Conservation (phyloP, 2,888 invertebrate species). For the Eupithecia subumbrata region DNA sequence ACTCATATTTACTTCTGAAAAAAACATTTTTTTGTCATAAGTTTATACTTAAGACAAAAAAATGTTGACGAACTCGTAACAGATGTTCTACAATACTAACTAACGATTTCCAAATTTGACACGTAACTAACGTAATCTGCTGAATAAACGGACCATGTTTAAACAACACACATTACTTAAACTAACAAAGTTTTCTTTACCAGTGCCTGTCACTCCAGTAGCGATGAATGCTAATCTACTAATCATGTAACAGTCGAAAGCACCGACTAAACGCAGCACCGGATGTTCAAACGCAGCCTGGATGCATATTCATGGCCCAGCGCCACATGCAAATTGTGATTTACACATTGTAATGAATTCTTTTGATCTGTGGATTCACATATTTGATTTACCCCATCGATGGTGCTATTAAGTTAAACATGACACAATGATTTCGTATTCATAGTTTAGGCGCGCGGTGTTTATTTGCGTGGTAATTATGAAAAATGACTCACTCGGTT, state of each 20-base stretch:
- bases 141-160: neutral
- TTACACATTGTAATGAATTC: slow-evolving; percentile 85
- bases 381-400: slow-evolving; percentile 84
- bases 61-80: neutral
- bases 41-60: too few relatives aligned
- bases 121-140: neutral
- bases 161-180: neutral
- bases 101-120: neutral
- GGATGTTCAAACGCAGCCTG: slow-evolving; percentile 74
- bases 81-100: neutral
- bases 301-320: slow-evolving; percentile 81
- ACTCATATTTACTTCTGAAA: too few relatives aligned
- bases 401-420: slow-evolving; percentile 69
- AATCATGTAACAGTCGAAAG: slow-evolving; percentile 16
- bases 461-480: slow-evolving; percentile 61
- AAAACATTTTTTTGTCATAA: too few relatives aligned
- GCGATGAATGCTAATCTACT: slow-evolving; percentile 18
- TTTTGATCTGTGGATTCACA: slow-evolving; percentile 84
- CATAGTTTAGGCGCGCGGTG: slow-evolving; percentile 72
- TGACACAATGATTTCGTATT: slow-evolving; percentile 79
- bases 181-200: neutral
- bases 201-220: neutral
- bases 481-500: slow-evolving; percentile 44
- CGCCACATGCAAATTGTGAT: slow-evolving; percentile 84
- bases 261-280: slow-evolving; percentile 65